A percentile compares a stretch with the other conserved stretches of the same genome.
These are phyloP conservation scores for Parnassius orleans DNA, from an alignment of 2,888 invertebrate species.

Conservation along the genomic window DNA sequence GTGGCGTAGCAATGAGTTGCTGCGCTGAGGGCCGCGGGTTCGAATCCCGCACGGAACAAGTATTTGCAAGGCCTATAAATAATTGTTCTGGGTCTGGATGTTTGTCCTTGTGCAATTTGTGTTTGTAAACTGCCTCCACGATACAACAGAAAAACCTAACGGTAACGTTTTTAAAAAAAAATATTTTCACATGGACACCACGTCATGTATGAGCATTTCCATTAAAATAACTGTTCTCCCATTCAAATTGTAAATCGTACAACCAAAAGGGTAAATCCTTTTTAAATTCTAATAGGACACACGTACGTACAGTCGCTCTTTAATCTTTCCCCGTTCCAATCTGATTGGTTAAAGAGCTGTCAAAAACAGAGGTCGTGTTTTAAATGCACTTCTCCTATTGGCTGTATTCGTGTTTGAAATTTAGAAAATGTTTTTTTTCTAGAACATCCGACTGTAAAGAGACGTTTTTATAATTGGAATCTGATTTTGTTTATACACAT, in stretches of 20 bases:
- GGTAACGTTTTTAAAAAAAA: no score
- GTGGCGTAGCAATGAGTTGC: no score
- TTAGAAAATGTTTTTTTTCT: constrained; percentile 32
- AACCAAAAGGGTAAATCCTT: constrained; percentile 48
- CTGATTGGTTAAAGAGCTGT: constrained; percentile 74
- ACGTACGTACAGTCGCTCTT: constrained; percentile 46
- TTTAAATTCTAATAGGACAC: constrained; percentile 63
- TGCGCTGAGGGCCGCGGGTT: no score
- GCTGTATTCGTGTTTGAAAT: constrained; percentile 52
- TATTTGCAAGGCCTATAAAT: no score
- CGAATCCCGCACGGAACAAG: no score
- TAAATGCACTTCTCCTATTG: constrained; percentile 69
- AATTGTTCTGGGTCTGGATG: no score
- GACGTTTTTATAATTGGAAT: constrained; percentile 23
- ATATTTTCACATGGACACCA: background rate
- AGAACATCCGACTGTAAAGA: constrained; percentile 21
- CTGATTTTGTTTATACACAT: background rate
- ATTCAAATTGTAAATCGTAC: constrained; percentile 26
- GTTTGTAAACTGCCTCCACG: no score
- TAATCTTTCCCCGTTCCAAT: constrained; percentile 64
- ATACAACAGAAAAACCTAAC: no score
- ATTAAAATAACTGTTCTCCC: constrained; percentile 21
- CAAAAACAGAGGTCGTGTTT: constrained; percentile 68
- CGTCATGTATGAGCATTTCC: background rate
- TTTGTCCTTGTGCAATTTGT: no score